These are phyloP conservation scores for Cancer borealis DNA, from an alignment of 2,888 invertebrate genomes.

Conservation along the genomic window DNA sequence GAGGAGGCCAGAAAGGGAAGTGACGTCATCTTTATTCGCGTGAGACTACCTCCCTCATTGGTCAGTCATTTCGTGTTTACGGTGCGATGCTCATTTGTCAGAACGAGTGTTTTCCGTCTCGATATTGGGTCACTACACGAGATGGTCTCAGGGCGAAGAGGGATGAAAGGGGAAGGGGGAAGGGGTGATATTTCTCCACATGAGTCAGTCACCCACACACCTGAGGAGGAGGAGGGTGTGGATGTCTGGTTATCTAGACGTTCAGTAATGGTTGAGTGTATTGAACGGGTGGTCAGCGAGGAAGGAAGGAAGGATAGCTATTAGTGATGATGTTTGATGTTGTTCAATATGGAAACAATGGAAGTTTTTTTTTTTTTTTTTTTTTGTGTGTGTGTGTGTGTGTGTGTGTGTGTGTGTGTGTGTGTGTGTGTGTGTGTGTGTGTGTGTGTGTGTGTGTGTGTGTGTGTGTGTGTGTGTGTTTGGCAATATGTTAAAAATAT, in stretches of 20 bases:
- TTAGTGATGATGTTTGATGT: neutral
- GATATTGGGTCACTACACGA: neutral
- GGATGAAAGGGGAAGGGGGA: neutral
- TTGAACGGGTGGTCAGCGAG: neutral
- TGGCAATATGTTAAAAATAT: too few species aligned
- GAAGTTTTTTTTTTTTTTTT: too few species aligned
- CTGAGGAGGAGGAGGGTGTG: neutral
- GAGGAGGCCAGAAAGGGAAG: neutral
- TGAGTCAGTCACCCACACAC: neutral
- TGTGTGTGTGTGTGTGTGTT: too few species aligned
- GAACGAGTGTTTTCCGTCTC: neutral
- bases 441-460: neutral
- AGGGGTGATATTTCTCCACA: neutral
- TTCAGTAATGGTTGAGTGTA: neutral
- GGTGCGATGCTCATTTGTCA: constrained; percentile 21
- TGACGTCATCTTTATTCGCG: neutral
- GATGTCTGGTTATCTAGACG: neutral
- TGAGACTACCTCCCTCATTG: neutral
- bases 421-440: neutral
- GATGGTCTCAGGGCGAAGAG: neutral
- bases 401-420: too few species aligned
- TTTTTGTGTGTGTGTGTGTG: neutral
- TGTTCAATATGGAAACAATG: neutral
- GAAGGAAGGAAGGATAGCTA: neutral
- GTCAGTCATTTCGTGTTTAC: neutral